A percentile compares a stretch with the other conserved stretches of the same genome.
Conservation (phyloP, 2,888 invertebrate genomes). For the Agriotes lineatus region DNA sequence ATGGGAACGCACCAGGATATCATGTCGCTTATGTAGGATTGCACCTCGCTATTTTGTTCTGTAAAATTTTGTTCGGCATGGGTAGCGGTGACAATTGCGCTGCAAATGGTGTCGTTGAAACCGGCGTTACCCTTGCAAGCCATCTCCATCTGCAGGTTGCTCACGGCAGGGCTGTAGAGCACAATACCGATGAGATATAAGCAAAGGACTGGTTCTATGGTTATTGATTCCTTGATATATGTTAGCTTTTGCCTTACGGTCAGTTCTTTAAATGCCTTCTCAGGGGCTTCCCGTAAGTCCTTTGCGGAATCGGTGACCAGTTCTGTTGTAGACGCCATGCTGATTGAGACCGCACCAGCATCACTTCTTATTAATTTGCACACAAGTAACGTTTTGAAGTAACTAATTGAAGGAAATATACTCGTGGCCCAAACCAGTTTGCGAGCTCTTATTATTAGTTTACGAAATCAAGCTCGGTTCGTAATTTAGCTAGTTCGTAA, state of each 20-base stretch:
- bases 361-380: too few species aligned
- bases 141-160: slow-evolving; percentile 71
- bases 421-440: too few species aligned
- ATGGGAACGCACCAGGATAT: slow-evolving; percentile 61
- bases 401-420: too few species aligned
- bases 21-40: slow-evolving; percentile 66
- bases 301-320: too few species aligned
- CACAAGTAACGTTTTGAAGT: too few species aligned
- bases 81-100: slow-evolving; percentile 58
- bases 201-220: slow-evolving; percentile 62
- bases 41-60: slow-evolving; percentile 64
- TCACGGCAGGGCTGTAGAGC: slow-evolving; percentile 65
- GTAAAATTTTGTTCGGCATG: slow-evolving; percentile 55
- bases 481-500: too few species aligned
- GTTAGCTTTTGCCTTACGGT: slow-evolving; percentile 8
- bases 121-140: slow-evolving; percentile 70
- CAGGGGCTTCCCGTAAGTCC: slow-evolving; percentile 19
- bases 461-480: too few species aligned
- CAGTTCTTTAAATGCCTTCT: slow-evolving; percentile 42
- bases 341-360: too few species aligned
- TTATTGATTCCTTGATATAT: slow-evolving; percentile 53
- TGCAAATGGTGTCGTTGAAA: slow-evolving; percentile 68
- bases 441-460: too few species aligned
- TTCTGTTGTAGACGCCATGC: too few species aligned
- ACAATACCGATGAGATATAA: slow-evolving; percentile 58